These are phyloP conservation scores for Coregonus clupeaformis DNA, from an alignment of 2,113 vertebrate genomes.

Conservation along the genomic window DNA sequence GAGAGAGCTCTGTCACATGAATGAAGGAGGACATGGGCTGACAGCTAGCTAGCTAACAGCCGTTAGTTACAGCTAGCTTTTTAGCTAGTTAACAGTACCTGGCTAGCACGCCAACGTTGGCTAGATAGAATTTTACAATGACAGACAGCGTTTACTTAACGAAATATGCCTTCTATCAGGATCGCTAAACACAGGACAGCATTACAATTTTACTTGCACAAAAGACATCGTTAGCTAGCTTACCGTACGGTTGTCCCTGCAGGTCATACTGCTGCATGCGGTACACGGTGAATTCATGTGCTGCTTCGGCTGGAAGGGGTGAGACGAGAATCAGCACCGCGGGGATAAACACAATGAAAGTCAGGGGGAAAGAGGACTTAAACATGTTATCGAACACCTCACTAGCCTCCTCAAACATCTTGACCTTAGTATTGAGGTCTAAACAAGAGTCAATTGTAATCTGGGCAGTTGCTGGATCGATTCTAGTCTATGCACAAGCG, in stretches of 20 bases:
- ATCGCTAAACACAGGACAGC: no score
- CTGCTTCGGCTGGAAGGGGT: slow-evolving; percentile 90
- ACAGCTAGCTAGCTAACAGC: no score
- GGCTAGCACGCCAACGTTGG: no score
- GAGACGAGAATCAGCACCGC: slow-evolving; percentile 92
- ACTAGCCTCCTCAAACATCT: slow-evolving; percentile 93
- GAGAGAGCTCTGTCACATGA: no score
- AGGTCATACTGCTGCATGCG: slow-evolving; percentile 99
- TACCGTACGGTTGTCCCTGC: slow-evolving; percentile 96
- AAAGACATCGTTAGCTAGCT: slow-evolving; percentile 10
- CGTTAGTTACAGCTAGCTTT: no score
- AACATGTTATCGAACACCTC: slow-evolving; percentile 97
- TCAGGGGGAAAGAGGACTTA: slow-evolving; percentile 91
- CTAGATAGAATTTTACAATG: no score
- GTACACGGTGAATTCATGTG: slow-evolving; percentile 97
- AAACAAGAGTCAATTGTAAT: slow-evolving; percentile 14
- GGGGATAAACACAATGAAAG: slow-evolving; percentile 92
- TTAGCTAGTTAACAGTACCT: no score
- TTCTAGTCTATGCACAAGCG: not conserved
- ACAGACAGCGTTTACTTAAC: no score
- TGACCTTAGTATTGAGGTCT: slow-evolving; percentile 20
- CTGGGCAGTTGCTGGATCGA: slow-evolving; percentile 11
- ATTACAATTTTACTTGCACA: no score
- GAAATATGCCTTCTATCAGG: no score
- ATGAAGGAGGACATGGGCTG: no score